Conservation (phyloP, 1,140 invertebrate species). For the Aphelinus certus region DNA sequence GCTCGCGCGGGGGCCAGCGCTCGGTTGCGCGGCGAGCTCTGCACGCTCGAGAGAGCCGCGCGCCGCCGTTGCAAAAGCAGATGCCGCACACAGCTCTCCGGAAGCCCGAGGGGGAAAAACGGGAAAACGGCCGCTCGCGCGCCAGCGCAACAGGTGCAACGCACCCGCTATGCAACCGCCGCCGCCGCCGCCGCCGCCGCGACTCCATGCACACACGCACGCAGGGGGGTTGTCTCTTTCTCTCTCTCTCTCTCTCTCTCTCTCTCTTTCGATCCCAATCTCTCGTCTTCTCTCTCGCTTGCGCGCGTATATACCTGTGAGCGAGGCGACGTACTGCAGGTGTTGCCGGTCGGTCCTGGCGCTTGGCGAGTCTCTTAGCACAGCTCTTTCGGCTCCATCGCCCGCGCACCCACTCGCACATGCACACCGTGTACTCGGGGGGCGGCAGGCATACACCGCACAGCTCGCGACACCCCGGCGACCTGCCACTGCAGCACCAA, state of each 20-base stretch:
- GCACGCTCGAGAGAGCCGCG: slow-evolving; percentile 27
- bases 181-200: neutral
- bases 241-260: too few relatives aligned
- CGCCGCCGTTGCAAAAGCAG: slow-evolving; percentile 21
- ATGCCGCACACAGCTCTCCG: slow-evolving; percentile 11
- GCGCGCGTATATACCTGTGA: slow-evolving; percentile 10
- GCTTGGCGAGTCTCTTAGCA: neutral
- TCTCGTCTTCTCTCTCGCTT: too few relatives aligned
- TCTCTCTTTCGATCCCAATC: too few relatives aligned
- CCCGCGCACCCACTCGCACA: too few relatives aligned
- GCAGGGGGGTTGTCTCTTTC: too few relatives aligned
- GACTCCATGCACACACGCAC: too few relatives aligned
- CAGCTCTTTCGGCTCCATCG: neutral
- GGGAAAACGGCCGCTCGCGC: slow-evolving; percentile 18
- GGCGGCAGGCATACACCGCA: too few relatives aligned
- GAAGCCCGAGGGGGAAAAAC: slow-evolving; percentile 35
- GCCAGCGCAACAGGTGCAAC: slow-evolving; percentile 16
- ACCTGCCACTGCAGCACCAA: neutral
- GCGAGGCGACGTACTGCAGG: slow-evolving; percentile 23
- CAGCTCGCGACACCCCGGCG: too few relatives aligned
- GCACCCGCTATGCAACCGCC: neutral
- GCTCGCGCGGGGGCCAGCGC: neutral
- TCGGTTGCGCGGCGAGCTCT: neutral
- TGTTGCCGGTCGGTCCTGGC: neutral
- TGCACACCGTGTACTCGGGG: too few relatives aligned